Percentiles rank a stretch among this genome's conserved stretches.
Conservation (phyloP, 2,888 invertebrate genomes). For the Alsophila aescularia region DNA sequence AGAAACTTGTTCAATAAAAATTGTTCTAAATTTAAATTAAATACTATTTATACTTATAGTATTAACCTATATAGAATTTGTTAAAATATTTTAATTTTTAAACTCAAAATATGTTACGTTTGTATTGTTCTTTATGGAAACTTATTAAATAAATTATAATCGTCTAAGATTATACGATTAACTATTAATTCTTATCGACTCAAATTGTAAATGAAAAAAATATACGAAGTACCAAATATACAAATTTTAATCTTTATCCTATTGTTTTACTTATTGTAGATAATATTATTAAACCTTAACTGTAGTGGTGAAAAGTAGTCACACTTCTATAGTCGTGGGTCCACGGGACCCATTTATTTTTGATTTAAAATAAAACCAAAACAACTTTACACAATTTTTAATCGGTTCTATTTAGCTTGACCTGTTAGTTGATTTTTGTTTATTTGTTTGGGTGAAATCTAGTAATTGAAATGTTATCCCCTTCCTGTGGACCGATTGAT, state of each 20-base stretch:
- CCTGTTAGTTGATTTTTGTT: no score
- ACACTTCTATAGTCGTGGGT: no score
- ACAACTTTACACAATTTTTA: no score
- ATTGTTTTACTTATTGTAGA: slow-evolving; percentile 34
- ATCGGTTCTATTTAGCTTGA: no score
- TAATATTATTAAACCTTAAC: not conserved
- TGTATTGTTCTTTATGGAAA: slow-evolving; percentile 70
- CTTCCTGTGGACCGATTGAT: no score
- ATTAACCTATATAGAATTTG: slow-evolving; percentile 72
- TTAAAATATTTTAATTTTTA: slow-evolving; percentile 71
- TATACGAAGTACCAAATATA: slow-evolving; percentile 85
- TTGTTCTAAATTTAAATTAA: slow-evolving; percentile 67
- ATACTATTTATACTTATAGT: slow-evolving; percentile 67
- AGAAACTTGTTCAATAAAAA: slow-evolving; percentile 79
- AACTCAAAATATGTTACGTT: slow-evolving; percentile 68
- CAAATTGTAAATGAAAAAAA: slow-evolving; percentile 81
- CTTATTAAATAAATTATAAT: slow-evolving; percentile 60
- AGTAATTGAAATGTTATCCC: no score
- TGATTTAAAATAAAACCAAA: no score
- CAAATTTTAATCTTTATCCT: slow-evolving; percentile 80
- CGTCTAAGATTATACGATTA: slow-evolving; percentile 74
- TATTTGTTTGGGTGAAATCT: no score
- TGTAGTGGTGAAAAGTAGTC: no score
- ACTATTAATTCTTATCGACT: slow-evolving; percentile 79
- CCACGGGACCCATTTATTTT: no score